These are phyloP conservation scores for Colostygia pectinataria DNA, from an alignment of 2,888 invertebrate genomes.

Conservation along the genomic window DNA sequence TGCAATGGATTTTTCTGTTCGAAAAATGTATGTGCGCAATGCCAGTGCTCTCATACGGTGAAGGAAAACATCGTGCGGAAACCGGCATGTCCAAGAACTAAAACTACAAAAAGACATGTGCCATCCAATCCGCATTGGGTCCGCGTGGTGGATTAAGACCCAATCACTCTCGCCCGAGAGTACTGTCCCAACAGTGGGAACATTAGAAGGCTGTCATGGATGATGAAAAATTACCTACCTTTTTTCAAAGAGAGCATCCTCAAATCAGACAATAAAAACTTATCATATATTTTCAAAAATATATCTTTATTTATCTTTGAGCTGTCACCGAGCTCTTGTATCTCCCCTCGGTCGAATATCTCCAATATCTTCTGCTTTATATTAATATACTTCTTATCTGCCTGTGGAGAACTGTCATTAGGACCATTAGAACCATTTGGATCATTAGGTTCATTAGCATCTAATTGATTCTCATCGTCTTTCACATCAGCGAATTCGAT, in stretches of 20 bases:
- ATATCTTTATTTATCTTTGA: slow-evolving; percentile 6
- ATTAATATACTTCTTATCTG: slow-evolving; percentile 11
- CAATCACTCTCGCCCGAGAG: too few relatives aligned
- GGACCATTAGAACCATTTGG: neutral
- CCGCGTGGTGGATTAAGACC: too few relatives aligned
- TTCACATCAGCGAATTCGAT: neutral
- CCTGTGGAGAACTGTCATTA: slow-evolving; percentile 8
- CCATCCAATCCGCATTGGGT: too few relatives aligned
- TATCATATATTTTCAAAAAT: slow-evolving; percentile 20
- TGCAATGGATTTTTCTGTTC: too few relatives aligned
- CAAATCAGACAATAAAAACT: slow-evolving; percentile 19
- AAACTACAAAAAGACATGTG: too few relatives aligned
- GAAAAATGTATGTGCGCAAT: too few relatives aligned
- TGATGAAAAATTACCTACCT: too few relatives aligned
- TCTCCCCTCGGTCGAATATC: slow-evolving; percentile 12
- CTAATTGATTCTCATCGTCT: neutral
- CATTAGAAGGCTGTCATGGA: too few relatives aligned
- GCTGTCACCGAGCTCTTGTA: slow-evolving; percentile 4
- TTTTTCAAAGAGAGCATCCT: slow-evolving; percentile 22
- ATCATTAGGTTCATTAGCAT: neutral
- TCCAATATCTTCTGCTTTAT: slow-evolving; percentile 16
- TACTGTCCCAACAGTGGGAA: too few relatives aligned
- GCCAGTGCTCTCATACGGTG: too few relatives aligned
- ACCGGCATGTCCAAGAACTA: too few relatives aligned
- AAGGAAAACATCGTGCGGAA: too few relatives aligned